Base-by-base conservation (phyloP, 92 coral and sea anemone species). In the Heteractis magnifica region DNA sequence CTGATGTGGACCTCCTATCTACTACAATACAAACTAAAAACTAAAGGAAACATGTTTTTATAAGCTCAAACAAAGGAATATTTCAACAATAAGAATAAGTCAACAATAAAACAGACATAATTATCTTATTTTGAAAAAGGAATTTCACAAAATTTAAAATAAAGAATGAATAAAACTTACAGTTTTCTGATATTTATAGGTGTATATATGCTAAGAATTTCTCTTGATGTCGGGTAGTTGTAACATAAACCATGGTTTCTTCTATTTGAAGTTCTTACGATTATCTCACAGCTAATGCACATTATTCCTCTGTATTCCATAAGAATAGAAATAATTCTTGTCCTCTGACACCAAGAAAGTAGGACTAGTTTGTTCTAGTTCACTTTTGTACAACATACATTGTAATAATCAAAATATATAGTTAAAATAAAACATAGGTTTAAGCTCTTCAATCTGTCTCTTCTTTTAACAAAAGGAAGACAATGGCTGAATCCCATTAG, bases 211-310 rank as follows among this genome's bases (percentile, higher is more conserved):
- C 73, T 68, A 68, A 68, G 19, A 9, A 68, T 68, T 26, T 68
- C 73, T 26, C 73, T 68, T 15, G 73, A 48, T 2, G 73, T 68
- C 5, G 73, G 73, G 49, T 68, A 68, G 18, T 68, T 26, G 4
- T 6, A 20, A 26, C 8, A 4, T 23, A 48, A 10, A 8, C 23
- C 12, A 20, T 68, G 44, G 44, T 21, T 68, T 68, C 49, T 68
- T 26, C 73, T 68, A 10, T 23, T 8, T 68, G 73, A 21, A 4
- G 73, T 68, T 26, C 73, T 68, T 10, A 68, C 16, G 23, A 68
- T 68, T 20, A 68, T 68, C 14, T 68, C 73, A 21, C 73, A 68
- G 73, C 73, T 68, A 68, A 68, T 20, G 73, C 73, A 68, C 23
- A 48, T 26, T 68, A 68, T 21, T 68, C 49, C 49, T 20, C 73